Percentiles rank a stretch among this genome's conserved stretches.
Conservation (phyloP, 2,888 invertebrate genomes). For the Noctua fimbriata region DNA sequence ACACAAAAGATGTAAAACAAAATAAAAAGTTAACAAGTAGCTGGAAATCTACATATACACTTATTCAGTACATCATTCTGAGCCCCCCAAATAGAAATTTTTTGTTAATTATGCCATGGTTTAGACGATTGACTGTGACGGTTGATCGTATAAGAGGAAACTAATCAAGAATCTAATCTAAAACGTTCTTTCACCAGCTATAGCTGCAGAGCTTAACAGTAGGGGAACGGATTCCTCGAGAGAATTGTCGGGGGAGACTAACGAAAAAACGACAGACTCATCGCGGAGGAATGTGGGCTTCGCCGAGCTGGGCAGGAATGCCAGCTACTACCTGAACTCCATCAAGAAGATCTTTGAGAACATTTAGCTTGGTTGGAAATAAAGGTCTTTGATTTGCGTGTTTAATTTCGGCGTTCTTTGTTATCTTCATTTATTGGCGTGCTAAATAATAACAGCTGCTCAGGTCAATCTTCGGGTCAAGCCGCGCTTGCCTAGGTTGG, state of each 20-base stretch:
- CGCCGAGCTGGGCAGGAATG: conserved; percentile 68
- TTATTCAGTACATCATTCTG: neutral
- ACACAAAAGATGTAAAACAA: too few relatives aligned
- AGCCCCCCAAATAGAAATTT: too few relatives aligned
- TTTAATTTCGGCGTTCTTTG: neutral
- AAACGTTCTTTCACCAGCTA: conserved; percentile 8
- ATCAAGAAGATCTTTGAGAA: conserved; percentile 70
- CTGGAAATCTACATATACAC: neutral
- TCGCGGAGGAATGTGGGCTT: conserved; percentile 51
- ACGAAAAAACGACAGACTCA: neutral
- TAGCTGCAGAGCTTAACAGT: neutral
- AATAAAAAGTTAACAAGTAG: too few relatives aligned
- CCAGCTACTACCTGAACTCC: conserved; percentile 69
- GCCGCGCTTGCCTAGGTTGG: neutral
- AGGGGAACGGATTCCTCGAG: conserved; percentile 5
- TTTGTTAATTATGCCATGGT: neutral
- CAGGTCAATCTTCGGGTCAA: neutral
- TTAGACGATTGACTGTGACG: neutral
- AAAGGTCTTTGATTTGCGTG: conserved; percentile 32
- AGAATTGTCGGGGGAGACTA: conserved; percentile 31
- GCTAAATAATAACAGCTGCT: neutral
- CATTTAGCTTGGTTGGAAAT: conserved; percentile 47
- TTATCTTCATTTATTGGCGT: neutral
- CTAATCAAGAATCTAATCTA: neutral
- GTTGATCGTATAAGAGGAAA: neutral